Base-by-base conservation (phyloP, 2,888 invertebrate species). In the Tipula helvola region DNA sequence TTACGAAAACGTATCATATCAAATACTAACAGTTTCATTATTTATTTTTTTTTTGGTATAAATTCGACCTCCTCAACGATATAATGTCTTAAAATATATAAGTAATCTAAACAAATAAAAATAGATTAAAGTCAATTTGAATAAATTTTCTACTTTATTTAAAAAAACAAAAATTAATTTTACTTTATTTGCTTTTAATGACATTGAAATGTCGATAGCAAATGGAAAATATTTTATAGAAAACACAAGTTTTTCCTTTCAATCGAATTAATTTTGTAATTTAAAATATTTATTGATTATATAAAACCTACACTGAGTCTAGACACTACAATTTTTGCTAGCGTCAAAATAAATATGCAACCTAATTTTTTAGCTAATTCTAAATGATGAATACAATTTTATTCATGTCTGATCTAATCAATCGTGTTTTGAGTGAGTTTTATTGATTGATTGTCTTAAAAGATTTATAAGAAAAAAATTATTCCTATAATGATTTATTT, bases 81-180 rank as follows among this genome's bases (percentile, higher is more conserved):
- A 10, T 71, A 71, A 71, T 71, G 28, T 71, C 71, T 71, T 71
- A 28, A 71, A 71, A 71, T 71, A 52, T 52, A 71, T 71, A 71
- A 71, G 71, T 71, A 71, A 71, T 71, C 71, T 71, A 71, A 71
- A 71, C 71, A 71, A 71, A 71, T 71, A 71, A 71, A 71, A 71
- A 71, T 71, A 71, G 71, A 71, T 71, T 71, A 71, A 71, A 71
- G 71, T 71, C 28, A 71, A 71, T 71, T 71, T 71, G 28, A 71
- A 71, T 71, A 71, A 28, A 10, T 28, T 71, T 71, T 57, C 52
- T 16, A 57, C n/a, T 57, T 71, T 71, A 10, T n/a, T 71, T 28
- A 28, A 28, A 28, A 28, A 28, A 28, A 71, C 10, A 28, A 71
- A 71, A 71, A 28, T 71, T 18, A 71, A 2, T 28, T 18, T 28